A percentile compares a stretch with the other conserved stretches of the same genome.
Conservation (phyloP, 2,888 invertebrate genomes). For the Tetragnatha montana region DNA sequence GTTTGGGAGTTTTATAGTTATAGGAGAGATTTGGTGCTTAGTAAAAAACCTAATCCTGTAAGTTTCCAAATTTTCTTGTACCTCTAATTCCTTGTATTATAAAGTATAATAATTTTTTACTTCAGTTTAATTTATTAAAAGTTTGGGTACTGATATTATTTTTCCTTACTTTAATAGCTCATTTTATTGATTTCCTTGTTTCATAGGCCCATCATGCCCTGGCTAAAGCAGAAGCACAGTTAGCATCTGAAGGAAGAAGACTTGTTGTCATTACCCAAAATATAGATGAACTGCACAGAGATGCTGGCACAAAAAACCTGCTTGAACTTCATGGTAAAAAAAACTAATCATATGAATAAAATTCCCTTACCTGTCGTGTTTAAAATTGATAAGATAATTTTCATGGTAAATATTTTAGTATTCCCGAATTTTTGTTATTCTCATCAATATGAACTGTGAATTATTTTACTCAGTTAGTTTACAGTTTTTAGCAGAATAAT, state of each 20-base stretch:
- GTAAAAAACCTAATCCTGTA: constrained; percentile 84
- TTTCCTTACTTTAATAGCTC: background rate
- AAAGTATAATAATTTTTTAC: too few species aligned
- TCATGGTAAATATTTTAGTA: background rate
- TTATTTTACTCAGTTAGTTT: background rate
- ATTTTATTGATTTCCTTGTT: constrained; percentile 71
- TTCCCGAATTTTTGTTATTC: background rate
- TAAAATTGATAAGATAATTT: background rate
- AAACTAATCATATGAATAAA: background rate
- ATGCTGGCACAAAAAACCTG: constrained; percentile 80
- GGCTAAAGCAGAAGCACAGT: constrained; percentile 81
- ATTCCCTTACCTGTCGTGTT: too few species aligned
- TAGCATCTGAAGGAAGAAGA: constrained; percentile 78
- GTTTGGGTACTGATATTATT: background rate
- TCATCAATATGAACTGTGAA: background rate
- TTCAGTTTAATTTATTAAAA: too few species aligned
- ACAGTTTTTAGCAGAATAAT: background rate
- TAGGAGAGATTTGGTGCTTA: constrained; percentile 85
- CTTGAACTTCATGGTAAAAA: constrained; percentile 81
- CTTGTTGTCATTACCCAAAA: constrained; percentile 82
- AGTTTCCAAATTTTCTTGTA: constrained; percentile 71
- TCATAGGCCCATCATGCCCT: constrained; percentile 84
- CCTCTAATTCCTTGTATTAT: background rate
- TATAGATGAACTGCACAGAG: constrained; percentile 81
- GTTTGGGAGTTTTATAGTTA: constrained; percentile 96